These are phyloP conservation scores for Metallyticus violacea DNA, from an alignment of 2,888 invertebrate genomes.

Conservation along the genomic window DNA sequence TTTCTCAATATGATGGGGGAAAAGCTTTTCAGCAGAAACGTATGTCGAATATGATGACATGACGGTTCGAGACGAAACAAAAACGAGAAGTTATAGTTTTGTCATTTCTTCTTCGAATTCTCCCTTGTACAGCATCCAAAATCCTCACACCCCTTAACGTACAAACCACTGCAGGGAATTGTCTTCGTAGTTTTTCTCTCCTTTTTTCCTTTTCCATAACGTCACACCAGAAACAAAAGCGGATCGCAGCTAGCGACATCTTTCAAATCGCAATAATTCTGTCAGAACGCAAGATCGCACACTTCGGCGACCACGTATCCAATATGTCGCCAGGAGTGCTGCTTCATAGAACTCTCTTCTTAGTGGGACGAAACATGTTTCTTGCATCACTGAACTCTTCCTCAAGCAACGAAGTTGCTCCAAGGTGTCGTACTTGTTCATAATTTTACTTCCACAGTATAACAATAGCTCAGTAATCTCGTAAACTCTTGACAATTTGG, in stretches of 20 bases:
- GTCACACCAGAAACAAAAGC: slow-evolving; percentile 11
- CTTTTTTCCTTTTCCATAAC: not conserved
- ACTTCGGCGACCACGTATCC: slow-evolving; percentile 1
- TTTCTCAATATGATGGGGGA: not conserved
- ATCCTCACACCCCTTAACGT: not conserved
- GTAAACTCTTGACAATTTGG: too few relatives aligned
- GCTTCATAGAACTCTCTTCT: not conserved
- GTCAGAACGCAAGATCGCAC: slow-evolving; percentile 14
- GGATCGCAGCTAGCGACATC: not conserved
- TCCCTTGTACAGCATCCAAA: not conserved
- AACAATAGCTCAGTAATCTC: too few relatives aligned
- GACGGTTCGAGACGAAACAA: not conserved
- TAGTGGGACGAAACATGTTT: not conserved
- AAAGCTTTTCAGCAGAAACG: not conserved
- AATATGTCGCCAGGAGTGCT: not conserved
- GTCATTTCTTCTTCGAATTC: not conserved
- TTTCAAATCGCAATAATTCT: slow-evolving; percentile 9
- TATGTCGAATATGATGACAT: not conserved
- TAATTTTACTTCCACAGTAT: too few relatives aligned
- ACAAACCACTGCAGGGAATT: not conserved
- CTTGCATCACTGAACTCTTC: not conserved
- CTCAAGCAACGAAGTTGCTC: too few relatives aligned
- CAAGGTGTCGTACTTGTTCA: too few relatives aligned
- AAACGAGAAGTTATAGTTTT: not conserved
- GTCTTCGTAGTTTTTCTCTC: not conserved